Percentiles rank a stretch among this genome's conserved stretches.
Conservation (phyloP, 2,113 vertebrate species). For the Corvus moneduloides region DNA sequence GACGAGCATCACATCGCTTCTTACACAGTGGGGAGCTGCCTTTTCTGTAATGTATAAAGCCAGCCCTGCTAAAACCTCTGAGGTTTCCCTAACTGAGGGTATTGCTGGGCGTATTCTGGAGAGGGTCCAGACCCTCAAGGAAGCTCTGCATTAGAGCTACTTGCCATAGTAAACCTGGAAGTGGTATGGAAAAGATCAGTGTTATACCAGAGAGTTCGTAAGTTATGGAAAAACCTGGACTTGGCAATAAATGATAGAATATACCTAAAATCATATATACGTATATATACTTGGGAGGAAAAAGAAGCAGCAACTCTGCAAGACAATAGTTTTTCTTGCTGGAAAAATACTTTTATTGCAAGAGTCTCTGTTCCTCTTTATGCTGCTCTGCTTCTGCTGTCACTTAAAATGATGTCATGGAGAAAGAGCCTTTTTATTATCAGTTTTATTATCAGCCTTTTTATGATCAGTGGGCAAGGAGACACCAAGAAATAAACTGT, state of each 20-base stretch:
- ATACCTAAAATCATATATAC: neutral
- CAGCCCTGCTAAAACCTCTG: neutral
- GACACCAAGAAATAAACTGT: neutral
- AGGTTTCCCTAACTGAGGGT: neutral
- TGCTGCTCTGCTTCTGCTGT: neutral
- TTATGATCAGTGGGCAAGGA: neutral
- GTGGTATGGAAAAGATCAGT: neutral
- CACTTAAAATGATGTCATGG: neutral
- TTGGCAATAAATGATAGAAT: neutral
- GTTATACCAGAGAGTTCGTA: neutral
- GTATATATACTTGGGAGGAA: neutral
- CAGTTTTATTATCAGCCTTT: neutral
- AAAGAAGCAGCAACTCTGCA: neutral
- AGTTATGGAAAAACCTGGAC: neutral
- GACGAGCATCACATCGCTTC: fast-evolving
- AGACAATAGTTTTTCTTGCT: neutral
- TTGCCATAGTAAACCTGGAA: neutral
- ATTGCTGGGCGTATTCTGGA: neutral
- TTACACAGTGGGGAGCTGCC: neutral
- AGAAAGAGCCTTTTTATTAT: neutral
- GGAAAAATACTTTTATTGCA: neutral
- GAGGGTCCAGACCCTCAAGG: neutral
- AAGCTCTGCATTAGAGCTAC: neutral
- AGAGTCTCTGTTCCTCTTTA: neutral
- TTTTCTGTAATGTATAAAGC: neutral